These are phyloP conservation scores for Dynastes grantii DNA, from an alignment of 2,888 invertebrate species.

Conservation along the genomic window DNA sequence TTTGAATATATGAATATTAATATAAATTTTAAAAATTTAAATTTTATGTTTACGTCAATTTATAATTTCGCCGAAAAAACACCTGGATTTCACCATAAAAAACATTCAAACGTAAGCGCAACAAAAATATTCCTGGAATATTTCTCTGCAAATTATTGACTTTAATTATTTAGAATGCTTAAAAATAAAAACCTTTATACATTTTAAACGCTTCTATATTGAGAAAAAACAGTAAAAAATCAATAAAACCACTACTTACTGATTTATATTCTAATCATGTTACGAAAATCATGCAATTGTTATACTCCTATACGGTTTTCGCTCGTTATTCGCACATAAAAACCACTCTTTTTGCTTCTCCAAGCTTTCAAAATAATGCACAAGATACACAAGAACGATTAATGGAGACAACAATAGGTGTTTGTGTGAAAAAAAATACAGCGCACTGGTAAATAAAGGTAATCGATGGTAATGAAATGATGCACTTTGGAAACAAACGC, in stretches of 20 bases:
- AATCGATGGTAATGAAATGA: conserved; percentile 23
- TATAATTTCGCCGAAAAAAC: too few relatives aligned
- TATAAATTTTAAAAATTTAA: too few relatives aligned
- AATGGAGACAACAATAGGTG: conserved; percentile 12
- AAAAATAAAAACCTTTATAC: not conserved
- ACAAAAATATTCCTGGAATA: too few relatives aligned
- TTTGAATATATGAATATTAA: too few relatives aligned
- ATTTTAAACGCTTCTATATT: not conserved
- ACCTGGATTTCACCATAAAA: too few relatives aligned
- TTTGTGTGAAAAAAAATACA: conserved; percentile 8
- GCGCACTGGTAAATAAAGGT: conserved; percentile 6
- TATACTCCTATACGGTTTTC: conserved; percentile 25
- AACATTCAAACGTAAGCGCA: too few relatives aligned
- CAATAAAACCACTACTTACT: conserved; percentile 44
- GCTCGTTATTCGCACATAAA: conserved; percentile 19
- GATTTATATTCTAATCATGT: conserved; percentile 46
- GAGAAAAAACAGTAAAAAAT: conserved; percentile 33
- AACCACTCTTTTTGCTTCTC: conserved; percentile 23
- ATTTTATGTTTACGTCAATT: too few relatives aligned
- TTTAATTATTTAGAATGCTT: too few relatives aligned
- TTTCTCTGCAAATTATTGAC: too few relatives aligned
- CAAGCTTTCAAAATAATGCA: conserved; percentile 21
- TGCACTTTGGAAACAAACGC: conserved; percentile 14
- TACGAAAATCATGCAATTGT: conserved; percentile 33
- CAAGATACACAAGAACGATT: conserved; percentile 16